Evolutionary conservation across 2,113 vertebrate species (phyloP).

Genomic region (zebrafish (Danio rerio)): DNA sequence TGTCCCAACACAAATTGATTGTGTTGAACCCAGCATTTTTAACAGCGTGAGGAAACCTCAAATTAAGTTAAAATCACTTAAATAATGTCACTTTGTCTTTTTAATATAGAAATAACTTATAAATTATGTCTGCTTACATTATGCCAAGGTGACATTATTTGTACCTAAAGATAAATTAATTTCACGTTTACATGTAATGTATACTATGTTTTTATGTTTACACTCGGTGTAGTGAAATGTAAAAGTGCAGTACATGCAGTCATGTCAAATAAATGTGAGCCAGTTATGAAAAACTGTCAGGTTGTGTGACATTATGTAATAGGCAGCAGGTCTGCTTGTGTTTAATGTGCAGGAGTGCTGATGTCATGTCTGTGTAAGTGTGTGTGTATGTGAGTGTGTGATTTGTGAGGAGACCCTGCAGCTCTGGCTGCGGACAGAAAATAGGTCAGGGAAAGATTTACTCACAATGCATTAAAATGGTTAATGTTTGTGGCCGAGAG

Average conservation of each 20-base stretch:
- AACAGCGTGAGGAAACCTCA: no score
- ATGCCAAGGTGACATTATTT: no score
- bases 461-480: background rate
- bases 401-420: background rate
- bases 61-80: no score
- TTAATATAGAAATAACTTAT: no score
- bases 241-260: background rate
- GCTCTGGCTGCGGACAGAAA: background rate
- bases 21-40: no score
- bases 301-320: background rate
- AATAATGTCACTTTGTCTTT: no score
- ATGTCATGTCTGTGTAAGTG: background rate
- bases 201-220: no score
- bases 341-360: background rate
- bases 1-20: no score
- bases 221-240: no score
- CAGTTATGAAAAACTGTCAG: background rate
- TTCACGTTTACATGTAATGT: no score
- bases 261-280: background rate
- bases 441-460: slow-evolving; percentile 19
- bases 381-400: background rate
- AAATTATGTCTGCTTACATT: no score
- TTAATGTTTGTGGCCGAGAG: slow-evolving; percentile 2
- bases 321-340: background rate
- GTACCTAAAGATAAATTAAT: no score